Evolutionary conservation across 92 coral and sea anemone genomes (phyloP).

Genomic region (Chrysogorgia sp.): DNA sequence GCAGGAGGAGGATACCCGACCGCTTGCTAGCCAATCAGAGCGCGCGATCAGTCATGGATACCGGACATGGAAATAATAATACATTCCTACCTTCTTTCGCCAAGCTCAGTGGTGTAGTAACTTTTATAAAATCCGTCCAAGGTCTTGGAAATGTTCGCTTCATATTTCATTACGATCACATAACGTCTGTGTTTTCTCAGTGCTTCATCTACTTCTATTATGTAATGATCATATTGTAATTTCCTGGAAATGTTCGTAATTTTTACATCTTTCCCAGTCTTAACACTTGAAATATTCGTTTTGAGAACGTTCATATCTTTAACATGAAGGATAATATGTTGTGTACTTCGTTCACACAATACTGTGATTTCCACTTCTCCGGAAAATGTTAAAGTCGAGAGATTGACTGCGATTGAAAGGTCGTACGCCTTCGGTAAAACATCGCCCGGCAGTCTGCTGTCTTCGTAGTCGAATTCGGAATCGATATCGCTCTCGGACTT

Average conservation of each 20-base stretch:
- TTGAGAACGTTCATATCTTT: slow-evolving; percentile 64
- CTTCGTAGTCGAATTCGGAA: slow-evolving; percentile 63
- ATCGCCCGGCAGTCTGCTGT: slow-evolving; percentile 72
- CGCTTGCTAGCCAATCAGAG: too few relatives aligned
- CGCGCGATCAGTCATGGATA: background rate
- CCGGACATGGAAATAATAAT: background rate
- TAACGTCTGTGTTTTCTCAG: slow-evolving; percentile 65
- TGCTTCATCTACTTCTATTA: slow-evolving; percentile 67
- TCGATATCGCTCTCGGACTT: slow-evolving; percentile 53
- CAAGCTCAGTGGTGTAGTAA: slow-evolving; percentile 84
- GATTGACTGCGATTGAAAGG: slow-evolving; percentile 72
- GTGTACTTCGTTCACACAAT: slow-evolving; percentile 60
- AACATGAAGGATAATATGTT: slow-evolving; percentile 70
- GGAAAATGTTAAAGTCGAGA: slow-evolving; percentile 66
- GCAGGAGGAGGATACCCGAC: too few relatives aligned
- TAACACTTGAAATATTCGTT: slow-evolving; percentile 57
- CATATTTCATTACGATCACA: slow-evolving; percentile 66
- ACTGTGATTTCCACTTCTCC: slow-evolving; percentile 76
- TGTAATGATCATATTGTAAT: slow-evolving; percentile 75
- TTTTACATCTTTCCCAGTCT: slow-evolving; percentile 57
- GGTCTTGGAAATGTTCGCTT: slow-evolving; percentile 71
- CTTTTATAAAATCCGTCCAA: slow-evolving; percentile 98
- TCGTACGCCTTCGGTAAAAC: slow-evolving; percentile 73
- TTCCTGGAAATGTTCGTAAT: slow-evolving; percentile 64
- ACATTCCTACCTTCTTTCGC: slow-evolving; percentile 70